phyloP scores from a whole-genome alignment of 1,140 invertebrate genomes.

The Drosophila obscura region DNA sequence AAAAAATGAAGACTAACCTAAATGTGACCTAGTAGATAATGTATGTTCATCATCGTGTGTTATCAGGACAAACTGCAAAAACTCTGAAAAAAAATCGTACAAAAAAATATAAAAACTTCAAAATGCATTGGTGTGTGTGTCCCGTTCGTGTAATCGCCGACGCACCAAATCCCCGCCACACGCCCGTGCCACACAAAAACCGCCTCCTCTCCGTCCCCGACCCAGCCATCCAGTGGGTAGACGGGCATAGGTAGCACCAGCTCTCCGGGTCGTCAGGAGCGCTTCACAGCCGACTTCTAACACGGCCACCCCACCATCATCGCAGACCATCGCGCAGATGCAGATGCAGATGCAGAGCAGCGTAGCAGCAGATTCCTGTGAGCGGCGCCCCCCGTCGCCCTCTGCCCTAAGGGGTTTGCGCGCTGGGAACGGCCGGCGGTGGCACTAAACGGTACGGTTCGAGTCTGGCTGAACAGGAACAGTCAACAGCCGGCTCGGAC shows the following conservation, averaged over 20 bases:
- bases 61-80: constrained; percentile 63
- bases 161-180: constrained; percentile 40
- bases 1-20: constrained; percentile 74
- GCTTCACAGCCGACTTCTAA: no score
- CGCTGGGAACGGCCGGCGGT: no score
- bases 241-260: no score
- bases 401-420: not conserved
- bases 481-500: constrained; percentile 13
- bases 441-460: not conserved
- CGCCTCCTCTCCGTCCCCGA: constrained; percentile 8
- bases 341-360: no score
- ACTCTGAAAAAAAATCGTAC: constrained; percentile 53
- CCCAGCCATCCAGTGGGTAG: not conserved
- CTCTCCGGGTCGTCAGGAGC: no score
- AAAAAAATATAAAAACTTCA: constrained; percentile 73
- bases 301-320: no score
- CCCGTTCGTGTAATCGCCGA: constrained; percentile 79
- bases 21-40: constrained; percentile 79
- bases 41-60: constrained; percentile 71
- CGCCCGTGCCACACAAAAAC: constrained; percentile 14
- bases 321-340: no score
- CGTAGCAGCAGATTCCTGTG: no score
- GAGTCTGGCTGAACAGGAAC: not conserved
- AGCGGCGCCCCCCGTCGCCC: not conserved
- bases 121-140: constrained; percentile 82